Percentiles rank a stretch among this genome's conserved stretches.
These are phyloP conservation scores for Belgica antarctica DNA, from an alignment of 2,888 invertebrate genomes.

Conservation along the genomic window DNA sequence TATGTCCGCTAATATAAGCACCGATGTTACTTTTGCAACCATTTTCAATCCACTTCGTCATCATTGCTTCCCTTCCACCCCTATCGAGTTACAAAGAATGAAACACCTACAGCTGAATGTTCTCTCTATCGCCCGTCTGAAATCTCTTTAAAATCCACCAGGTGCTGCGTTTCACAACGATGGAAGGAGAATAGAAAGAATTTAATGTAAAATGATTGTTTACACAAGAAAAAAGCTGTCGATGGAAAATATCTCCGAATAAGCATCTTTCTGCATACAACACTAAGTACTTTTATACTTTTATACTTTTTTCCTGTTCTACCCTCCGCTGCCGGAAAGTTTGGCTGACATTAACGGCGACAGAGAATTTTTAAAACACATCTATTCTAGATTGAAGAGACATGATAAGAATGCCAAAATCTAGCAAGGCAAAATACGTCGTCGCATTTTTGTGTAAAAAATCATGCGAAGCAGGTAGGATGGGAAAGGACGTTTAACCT, in stretches of 20 bases:
- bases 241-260: slow-evolving; percentile 24
- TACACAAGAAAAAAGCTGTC: slow-evolving; percentile 41
- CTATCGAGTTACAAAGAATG: slow-evolving; percentile 12
- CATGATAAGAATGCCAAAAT: slow-evolving; percentile 36
- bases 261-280: slow-evolving; percentile 21
- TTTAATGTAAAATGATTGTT: slow-evolving; percentile 42
- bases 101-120: slow-evolving; percentile 32
- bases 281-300: slow-evolving; percentile 18
- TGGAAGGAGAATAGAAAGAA: not conserved
- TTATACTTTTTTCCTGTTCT: too few species aligned
- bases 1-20: not conserved
- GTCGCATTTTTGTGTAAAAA: too few species aligned
- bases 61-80: not conserved
- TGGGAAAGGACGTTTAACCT: not conserved
- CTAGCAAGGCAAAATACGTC: not conserved
- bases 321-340: not conserved
- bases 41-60: slow-evolving; percentile 3
- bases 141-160: slow-evolving; percentile 33
- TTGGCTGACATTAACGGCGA: not conserved
- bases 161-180: slow-evolving; percentile 41
- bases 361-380: not conserved
- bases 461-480: too few species aligned
- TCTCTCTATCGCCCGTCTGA: slow-evolving; percentile 10
- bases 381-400: slow-evolving; percentile 32
- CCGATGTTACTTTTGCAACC: not conserved